Evolutionary conservation across 1,140 invertebrate genomes (phyloP).

Genomic region (Panagrolaimus sp.): DNA sequence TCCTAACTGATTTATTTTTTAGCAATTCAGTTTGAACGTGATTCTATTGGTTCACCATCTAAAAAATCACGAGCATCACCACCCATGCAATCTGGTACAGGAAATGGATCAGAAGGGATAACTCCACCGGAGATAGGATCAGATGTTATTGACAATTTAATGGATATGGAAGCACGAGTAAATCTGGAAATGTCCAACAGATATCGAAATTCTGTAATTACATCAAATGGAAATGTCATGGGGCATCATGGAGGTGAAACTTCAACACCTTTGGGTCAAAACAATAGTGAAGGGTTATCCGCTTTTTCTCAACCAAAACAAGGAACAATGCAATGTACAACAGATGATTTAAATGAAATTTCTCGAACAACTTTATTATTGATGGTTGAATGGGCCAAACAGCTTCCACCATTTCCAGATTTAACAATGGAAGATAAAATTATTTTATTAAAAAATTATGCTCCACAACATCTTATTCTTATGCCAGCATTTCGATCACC

Average conservation of each 20-base stretch:
- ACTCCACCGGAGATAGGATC: constrained; percentile 21
- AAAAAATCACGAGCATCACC: constrained; percentile 33
- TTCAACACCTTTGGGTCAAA: neutral
- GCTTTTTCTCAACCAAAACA: constrained; percentile 4
- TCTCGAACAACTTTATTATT: constrained; percentile 50
- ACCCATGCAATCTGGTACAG: constrained; percentile 23
- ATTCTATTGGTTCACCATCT: constrained; percentile 52
- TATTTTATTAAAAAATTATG: constrained; percentile 54
- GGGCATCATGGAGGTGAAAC: constrained; percentile 4
- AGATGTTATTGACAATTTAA: constrained; percentile 47
- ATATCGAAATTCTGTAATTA: constrained; percentile 42
- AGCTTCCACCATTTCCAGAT: constrained; percentile 39
- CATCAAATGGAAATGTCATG: constrained; percentile 18
- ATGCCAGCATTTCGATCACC: constrained; percentile 57
- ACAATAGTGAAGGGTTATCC: neutral
- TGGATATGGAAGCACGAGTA: constrained; percentile 55
- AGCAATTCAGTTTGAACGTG: constrained; percentile 58
- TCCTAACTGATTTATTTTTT: constrained; percentile 25
- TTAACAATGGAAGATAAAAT: constrained; percentile 51
- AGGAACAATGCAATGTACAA: constrained; percentile 20
- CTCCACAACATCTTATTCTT: constrained; percentile 56
- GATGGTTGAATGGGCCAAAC: constrained; percentile 58
- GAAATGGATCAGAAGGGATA: constrained; percentile 4
- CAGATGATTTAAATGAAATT: constrained; percentile 52
- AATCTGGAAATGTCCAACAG: constrained; percentile 51